Percentiles rank a stretch among this genome's conserved stretches.
Evolutionary conservation across 2,797 vertebrate species (phyloP).

Genomic region (Spea hammondii): DNA sequence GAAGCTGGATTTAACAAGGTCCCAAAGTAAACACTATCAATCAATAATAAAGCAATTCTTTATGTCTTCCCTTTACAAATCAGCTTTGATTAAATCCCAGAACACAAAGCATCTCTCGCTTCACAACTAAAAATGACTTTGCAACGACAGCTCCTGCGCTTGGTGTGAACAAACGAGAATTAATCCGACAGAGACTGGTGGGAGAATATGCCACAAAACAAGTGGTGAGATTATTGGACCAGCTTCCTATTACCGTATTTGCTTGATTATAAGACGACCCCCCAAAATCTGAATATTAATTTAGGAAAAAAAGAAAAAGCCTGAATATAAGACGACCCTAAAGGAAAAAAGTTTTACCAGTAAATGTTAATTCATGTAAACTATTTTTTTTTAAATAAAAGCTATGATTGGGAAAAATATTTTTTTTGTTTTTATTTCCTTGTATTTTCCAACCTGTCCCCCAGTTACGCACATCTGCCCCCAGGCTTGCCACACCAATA

Average conservation of each 20-base stretch:
- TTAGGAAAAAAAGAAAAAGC: no score
- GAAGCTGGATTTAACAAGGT: neutral
- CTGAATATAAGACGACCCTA: no score
- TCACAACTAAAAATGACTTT: neutral
- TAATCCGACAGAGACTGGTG: neutral
- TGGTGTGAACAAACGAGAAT: neutral
- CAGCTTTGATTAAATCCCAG: neutral
- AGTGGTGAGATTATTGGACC: neutral
- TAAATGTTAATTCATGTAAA: no score
- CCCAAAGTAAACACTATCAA: conserved; percentile 5
- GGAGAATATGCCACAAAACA: conserved; percentile 2
- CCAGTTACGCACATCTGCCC: no score
- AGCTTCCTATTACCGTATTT: neutral
- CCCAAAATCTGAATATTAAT: no score
- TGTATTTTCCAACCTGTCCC: no score
- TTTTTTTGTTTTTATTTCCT: no score
- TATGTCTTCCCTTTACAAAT: neutral
- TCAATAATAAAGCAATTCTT: conserved; percentile 11
- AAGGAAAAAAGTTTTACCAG: no score
- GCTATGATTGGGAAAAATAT: no score
- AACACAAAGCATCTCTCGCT: neutral
- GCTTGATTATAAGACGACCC: no score
- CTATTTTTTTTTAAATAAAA: no score
- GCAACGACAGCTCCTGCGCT: neutral
- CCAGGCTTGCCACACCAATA: no score